phyloP scores from a whole-genome alignment of 2,888 invertebrate species.

The Eutolmus rufibarbis region DNA sequence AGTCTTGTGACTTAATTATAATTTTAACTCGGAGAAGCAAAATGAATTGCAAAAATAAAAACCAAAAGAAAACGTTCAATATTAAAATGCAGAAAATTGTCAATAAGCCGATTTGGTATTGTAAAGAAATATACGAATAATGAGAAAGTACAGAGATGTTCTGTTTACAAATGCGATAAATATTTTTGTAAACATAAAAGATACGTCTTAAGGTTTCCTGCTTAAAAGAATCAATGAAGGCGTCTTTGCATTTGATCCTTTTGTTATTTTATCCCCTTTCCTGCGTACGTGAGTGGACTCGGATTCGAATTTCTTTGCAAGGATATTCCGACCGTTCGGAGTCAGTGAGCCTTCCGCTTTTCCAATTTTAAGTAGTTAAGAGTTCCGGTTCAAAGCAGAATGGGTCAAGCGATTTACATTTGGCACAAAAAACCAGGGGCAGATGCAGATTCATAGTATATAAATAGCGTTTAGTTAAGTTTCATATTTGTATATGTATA shows the following conservation, averaged over 20 bases:
- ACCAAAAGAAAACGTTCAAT: neutral
- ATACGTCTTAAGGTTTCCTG: neutral
- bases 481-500: neutral
- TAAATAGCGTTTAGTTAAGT: neutral
- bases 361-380: neutral
- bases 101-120: neutral
- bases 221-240: neutral
- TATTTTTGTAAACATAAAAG: constrained; percentile 21
- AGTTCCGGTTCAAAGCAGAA: constrained; percentile 1
- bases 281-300: neutral
- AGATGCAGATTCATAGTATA: neutral
- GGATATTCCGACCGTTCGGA: neutral
- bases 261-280: constrained; percentile 5
- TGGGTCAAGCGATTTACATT: neutral
- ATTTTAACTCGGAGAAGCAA: neutral
- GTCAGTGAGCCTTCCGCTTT: neutral
- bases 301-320: neutral
- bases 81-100: neutral
- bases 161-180: constrained; percentile 22
- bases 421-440: neutral
- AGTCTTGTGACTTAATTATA: neutral
- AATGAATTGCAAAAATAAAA: neutral
- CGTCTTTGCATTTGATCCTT: neutral
- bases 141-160: neutral
- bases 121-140: neutral